Evolutionary conservation across 2,888 invertebrate genomes (phyloP).

Genomic region (Caenorhabditis virilis): DNA sequence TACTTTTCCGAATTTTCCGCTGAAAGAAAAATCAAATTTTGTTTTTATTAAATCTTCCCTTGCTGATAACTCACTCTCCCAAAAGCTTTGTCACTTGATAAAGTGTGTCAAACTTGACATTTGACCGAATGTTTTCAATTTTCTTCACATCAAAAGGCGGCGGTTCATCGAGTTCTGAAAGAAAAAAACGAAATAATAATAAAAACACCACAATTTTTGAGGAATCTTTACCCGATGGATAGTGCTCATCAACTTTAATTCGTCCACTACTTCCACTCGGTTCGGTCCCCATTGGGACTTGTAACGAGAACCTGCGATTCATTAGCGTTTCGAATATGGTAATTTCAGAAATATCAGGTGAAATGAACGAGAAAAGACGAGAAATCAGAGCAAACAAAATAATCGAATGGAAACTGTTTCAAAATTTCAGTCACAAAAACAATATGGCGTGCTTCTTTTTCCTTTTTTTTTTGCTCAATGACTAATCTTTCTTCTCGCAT

Average conservation of each 20-base stretch:
- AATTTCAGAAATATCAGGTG: constrained; percentile 5
- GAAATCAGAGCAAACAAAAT: constrained; percentile 1
- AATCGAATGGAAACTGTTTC: neutral
- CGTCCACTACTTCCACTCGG: constrained; percentile 37
- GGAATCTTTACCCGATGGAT: constrained; percentile 44
- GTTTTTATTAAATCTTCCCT: neutral
- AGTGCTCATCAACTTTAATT: constrained; percentile 45
- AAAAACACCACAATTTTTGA: too few species aligned
- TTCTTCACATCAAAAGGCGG: constrained; percentile 62
- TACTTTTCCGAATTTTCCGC: constrained; percentile 73
- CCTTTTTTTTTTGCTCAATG: neutral
- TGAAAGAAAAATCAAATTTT: constrained; percentile 47
- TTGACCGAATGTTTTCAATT: constrained; percentile 55
- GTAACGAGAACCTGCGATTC: constrained; percentile 41
- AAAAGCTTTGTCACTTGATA: constrained; percentile 58
- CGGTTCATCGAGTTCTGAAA: constrained; percentile 59
- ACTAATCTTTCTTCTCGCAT: too few species aligned
- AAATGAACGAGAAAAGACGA: constrained; percentile 1
- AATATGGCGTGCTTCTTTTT: neutral
- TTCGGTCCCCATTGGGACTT: constrained; percentile 48
- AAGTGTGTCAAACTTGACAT: constrained; percentile 61
- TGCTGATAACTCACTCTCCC: constrained; percentile 54
- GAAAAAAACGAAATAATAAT: too few species aligned
- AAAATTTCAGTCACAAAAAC: neutral
- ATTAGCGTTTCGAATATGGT: too few species aligned